Base-by-base conservation (phyloP, 2,113 vertebrate genomes). In the Etheostoma spectabile region DNA sequence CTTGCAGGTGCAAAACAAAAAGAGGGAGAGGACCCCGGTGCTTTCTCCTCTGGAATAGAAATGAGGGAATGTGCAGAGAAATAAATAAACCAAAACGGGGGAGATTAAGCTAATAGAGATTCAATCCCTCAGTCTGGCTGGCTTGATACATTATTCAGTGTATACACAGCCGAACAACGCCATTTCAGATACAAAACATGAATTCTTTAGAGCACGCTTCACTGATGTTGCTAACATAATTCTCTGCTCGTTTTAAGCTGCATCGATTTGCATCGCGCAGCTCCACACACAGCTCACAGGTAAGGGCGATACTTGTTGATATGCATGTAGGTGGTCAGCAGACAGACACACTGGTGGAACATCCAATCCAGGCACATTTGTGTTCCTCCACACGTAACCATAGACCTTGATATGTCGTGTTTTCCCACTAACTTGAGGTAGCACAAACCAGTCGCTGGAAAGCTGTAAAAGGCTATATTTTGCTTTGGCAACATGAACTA, bases 81-180 rank as follows among this genome's bases (percentile, higher is more conserved):
- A 95, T 93, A 94, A 94, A 94, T 93, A 94, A 92, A 94, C 88
- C 91, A 93, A 94, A 94, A 93, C 85, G 82, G 88, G 84, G 91
- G 85, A 94, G 94, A 95, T 94, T 94, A 95, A 91, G 86, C 90
- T 94, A 95, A 95, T 94, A 94, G 89, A 93, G 93, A 95, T 95
- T 93, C 93, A 94, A 94, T 92, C 88, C 90, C 92, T 93, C 93
- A 94, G 93, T 92, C 88, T 83, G 92, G 89, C 90, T 90, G 91
- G 78, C 89, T 92, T 90, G 90, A 94, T 95, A 94, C 94, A 95
- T 96, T 93, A 94, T 95, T 96, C 94, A 95, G 91, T 86, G 88
- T 90, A 91, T 92, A 93, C 92, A 93, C 88, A 94, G 87, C 86
- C 81, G 78, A 86, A 95, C 87, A 84, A 91, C 84, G 88, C 91